Evolutionary conservation across 2,113 vertebrate genomes (phyloP), one percentile per base, ranked within the genome.

Genomic region (Mormoops blainvillei): DNA sequence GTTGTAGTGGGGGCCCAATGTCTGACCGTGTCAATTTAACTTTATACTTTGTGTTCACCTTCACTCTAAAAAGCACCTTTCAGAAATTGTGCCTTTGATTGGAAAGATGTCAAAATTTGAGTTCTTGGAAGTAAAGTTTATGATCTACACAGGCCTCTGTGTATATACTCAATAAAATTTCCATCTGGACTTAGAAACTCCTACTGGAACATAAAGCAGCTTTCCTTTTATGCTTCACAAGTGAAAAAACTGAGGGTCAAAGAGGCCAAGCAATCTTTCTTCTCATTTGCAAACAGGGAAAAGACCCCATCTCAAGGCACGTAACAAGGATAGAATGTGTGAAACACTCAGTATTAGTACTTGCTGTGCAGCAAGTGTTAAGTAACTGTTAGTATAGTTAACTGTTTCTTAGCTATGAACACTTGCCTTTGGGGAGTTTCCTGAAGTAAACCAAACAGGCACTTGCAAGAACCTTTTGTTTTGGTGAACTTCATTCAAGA

Each of bases 121-220:
- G 28, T 68, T 88, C 52, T 77, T 68, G 63, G 41, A 92, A 93
- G 43, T 88, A 67, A 95, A 94, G 58, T 56, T 81, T 92, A 94
- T 61, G 36, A 70, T 90, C 63, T 33, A 85, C 28, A 45, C 24
- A 78, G 85, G 82, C 24, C 14, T 90, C 28, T 83, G 58, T 82
- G 50, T 41, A 74, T 61, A 36, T 67, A 83, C 14, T 86, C 43
- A 14, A 81, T 74, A 58, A 94, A 67, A 71, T 87, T 92, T 90
- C 89, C 84, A 81, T 58, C n/a, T 84, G 24, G 54, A 91, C 63
- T 94, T 85, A 88, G 88, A 96, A 95, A 94, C 71, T 83, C 33
- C 48, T 86, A 89, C n/a, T 43, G 61, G 58, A 94, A 94, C 5
- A 73, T 68, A 63, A 87, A 71, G n/a, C 41, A 54, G 26, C 56